These are phyloP conservation scores for Etheostoma nigrum DNA, from an alignment of 2,797 vertebrate genomes.

Conservation along the genomic window DNA sequence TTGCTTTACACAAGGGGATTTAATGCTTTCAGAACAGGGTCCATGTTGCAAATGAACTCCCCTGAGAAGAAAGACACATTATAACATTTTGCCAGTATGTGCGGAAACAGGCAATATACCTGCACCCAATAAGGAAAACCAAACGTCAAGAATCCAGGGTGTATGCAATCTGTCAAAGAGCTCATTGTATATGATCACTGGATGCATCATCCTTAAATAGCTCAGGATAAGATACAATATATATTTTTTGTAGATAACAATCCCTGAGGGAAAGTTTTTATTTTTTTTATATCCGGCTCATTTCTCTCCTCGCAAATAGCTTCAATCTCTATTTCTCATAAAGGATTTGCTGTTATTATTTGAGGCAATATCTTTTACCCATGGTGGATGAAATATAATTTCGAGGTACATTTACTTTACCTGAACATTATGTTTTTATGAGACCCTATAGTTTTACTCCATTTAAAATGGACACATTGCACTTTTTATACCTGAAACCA, in stretches of 20 bases:
- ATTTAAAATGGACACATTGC: conserved; percentile 44
- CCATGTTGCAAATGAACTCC: conserved; percentile 40
- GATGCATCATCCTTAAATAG: conserved; percentile 47
- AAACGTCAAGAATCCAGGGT: conserved; percentile 40
- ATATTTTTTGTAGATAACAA: conserved; percentile 50
- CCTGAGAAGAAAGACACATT: conserved; percentile 15
- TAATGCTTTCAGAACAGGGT: conserved; percentile 36
- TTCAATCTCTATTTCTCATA: conserved; percentile 54
- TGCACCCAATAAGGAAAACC: conserved; percentile 12
- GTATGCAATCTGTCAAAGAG: conserved; percentile 38
- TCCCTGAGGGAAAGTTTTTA: conserved; percentile 40
- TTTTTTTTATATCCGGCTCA: conserved; percentile 50
- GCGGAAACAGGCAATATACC: conserved; percentile 35
- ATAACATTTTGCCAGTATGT: conserved; percentile 38
- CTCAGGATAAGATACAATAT: conserved; percentile 42
- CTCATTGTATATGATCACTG: conserved; percentile 37
- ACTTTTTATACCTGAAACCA: conserved; percentile 17
- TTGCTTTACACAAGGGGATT: conserved; percentile 12
- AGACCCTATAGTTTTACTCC: conserved; percentile 31
- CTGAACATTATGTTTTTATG: conserved; percentile 54
- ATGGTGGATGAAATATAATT: conserved; percentile 39
- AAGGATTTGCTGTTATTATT: conserved; percentile 50
- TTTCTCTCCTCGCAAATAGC: conserved; percentile 55
- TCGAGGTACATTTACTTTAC: conserved; percentile 48
- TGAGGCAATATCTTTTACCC: conserved; percentile 33